Base-by-base conservation (phyloP, 1,140 invertebrate species). In the Periplaneta americana region DNA sequence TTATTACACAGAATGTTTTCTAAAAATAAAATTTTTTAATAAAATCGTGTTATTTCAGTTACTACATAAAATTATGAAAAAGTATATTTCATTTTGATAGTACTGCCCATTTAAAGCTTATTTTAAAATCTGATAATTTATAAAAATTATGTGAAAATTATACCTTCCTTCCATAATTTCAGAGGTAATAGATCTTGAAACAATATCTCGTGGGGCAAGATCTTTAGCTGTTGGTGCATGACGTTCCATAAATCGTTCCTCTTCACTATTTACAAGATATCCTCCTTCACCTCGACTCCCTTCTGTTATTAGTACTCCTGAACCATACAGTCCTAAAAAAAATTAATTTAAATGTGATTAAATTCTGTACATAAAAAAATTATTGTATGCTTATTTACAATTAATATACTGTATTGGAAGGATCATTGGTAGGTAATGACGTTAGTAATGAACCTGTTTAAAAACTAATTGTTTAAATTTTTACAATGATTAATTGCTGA, bases 191-290 rank as follows among this genome's bases (percentile, higher is more conserved):
- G 95, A 91, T 33, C 96, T 88, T 2, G 95, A 95, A 0, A 97
- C 96, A 31, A 97, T 93, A 87, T 97, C 96, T 74, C 95, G 89
- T 0, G 95, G 96, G 3, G 96, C 96, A 18, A 97, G 88, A 91
- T 97, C 96, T 87, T 97, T 97, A 22, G 96, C 96, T 80, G 92
- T 93, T 0, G 96, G 96, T 0, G 96, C 96, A 87, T 97, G 96
- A 80, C 93, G 88, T 86, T 97, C 95, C 96, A 97, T 97, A 84
- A 96, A 97, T 37, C 94, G 89, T 87, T 96, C 95, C 31, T 95
- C 96, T 84, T 95, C 87, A n/a, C 91, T 92, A 87, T 97, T 97
- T 17, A 97, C 87, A 0, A 97, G 88, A 85, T 91, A 96, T 66
- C 96, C 96, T 83, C 96, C 96, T 88, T 97, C 96, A 34, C 95